Conservation (phyloP, 37 sponge, comb jelly and placozoan species). For the Aplysina aerophoba region DNA sequence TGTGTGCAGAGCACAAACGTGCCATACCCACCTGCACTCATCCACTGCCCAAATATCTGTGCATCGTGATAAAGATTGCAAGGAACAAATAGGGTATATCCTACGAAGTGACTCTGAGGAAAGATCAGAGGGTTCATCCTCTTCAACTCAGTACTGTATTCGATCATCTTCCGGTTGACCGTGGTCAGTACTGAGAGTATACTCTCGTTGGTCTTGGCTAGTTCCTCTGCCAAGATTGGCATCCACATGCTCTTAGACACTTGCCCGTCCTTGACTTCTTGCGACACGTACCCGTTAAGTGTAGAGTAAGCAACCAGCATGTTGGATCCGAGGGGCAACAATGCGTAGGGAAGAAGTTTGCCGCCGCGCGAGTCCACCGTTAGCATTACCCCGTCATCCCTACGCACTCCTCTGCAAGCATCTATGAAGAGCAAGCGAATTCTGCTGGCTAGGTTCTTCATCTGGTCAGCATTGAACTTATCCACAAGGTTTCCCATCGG, state of each 20-base stretch:
- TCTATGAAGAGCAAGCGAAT: not conserved
- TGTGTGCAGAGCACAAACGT: no score
- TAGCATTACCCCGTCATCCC: not conserved
- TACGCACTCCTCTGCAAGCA: not conserved
- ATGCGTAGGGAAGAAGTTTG: not conserved
- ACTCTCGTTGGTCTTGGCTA: not conserved
- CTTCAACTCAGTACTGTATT: not conserved
- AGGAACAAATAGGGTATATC: no score
- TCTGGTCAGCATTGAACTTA: not conserved
- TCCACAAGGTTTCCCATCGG: not conserved
- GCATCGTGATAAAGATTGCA: no score
- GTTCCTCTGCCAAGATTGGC: not conserved
- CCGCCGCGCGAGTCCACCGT: not conserved
- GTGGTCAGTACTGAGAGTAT: not conserved
- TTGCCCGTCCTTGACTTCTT: not conserved
- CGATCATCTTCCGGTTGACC: not conserved
- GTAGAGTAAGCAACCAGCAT: not conserved
- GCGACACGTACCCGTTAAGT: not conserved
- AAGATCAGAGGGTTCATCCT: no score
- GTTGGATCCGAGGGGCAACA: not conserved
- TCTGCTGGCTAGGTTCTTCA: not conserved
- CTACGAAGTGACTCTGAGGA: no score
- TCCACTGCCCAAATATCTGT: no score
- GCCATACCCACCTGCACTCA: no score
- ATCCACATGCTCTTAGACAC: not conserved